Evolutionary conservation across 2,888 invertebrate species (phyloP).

Genomic region (Drosophila meridiana): DNA sequence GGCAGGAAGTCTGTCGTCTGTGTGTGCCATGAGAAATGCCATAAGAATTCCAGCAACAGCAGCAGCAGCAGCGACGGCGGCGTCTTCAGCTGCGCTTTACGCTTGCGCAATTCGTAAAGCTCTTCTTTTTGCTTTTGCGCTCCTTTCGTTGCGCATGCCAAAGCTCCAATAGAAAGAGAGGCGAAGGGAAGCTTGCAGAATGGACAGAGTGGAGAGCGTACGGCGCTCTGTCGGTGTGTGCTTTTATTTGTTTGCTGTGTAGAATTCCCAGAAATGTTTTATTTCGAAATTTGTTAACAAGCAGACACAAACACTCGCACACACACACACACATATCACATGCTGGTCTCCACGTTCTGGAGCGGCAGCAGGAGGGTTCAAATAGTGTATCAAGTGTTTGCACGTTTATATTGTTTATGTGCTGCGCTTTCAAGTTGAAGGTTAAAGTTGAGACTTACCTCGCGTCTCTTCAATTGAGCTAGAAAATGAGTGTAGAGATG

Average conservation of each 20-base stretch:
- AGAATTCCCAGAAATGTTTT: conserved; percentile 74
- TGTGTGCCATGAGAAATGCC: conserved; percentile 68
- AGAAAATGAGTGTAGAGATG: conserved; percentile 27
- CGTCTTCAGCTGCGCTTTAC: conserved; percentile 64
- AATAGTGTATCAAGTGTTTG: conserved; percentile 77
- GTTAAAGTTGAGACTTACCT: conserved; percentile 66
- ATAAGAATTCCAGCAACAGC: conserved; percentile 68
- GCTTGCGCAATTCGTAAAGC: conserved; percentile 72
- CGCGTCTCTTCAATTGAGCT: conserved; percentile 43
- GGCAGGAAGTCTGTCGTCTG: conserved; percentile 35
- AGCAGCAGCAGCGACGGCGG: conserved; percentile 24
- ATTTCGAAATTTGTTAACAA: conserved; percentile 78
- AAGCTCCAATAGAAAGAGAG: conserved; percentile 41
- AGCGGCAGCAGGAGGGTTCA: conserved; percentile 19
- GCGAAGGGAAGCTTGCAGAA: conserved; percentile 19
- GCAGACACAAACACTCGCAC: conserved; percentile 40
- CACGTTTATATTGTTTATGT: conserved; percentile 32
- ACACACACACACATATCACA: not conserved
- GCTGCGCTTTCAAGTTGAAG: conserved; percentile 69
- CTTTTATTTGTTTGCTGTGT: conserved; percentile 43
- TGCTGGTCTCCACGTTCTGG: conserved; percentile 22
- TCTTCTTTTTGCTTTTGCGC: conserved; percentile 40
- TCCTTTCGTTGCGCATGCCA: conserved; percentile 74
- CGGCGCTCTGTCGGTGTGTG: conserved; percentile 36
- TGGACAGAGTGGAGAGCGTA: conserved; percentile 19